phyloP scores from a whole-genome alignment of 2,888 invertebrate genomes.

The Phoenoteleia sp. region DNA sequence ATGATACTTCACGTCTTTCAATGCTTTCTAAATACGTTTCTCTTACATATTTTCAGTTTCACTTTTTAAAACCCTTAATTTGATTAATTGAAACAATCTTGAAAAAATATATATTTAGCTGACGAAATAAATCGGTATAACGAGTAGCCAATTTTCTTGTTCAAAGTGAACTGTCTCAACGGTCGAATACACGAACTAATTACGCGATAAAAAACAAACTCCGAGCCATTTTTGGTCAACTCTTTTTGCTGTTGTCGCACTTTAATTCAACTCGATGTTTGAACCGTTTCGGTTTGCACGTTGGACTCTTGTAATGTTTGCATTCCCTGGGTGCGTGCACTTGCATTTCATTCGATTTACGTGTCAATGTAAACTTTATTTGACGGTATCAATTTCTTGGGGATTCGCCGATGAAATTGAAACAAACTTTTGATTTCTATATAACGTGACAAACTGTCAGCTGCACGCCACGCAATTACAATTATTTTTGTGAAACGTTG shows the following conservation, averaged over 20 bases:
- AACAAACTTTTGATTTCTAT: slow-evolving; percentile 50
- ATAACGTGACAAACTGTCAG: slow-evolving; percentile 49
- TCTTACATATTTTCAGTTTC: too few species aligned
- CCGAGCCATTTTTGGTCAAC: slow-evolving; percentile 40
- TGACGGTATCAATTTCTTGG: slow-evolving; percentile 43
- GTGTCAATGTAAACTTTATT: slow-evolving; percentile 39
- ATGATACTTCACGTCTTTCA: too few species aligned
- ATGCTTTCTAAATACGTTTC: too few species aligned
- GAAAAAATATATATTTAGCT: background rate
- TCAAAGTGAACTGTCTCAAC: background rate
- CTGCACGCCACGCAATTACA: slow-evolving; percentile 38
- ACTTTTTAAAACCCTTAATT: too few species aligned
- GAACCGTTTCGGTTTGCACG: background rate
- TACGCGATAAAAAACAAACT: slow-evolving; percentile 23
- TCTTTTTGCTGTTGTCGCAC: slow-evolving; percentile 25
- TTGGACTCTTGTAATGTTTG: slow-evolving; percentile 27
- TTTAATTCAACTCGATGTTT: slow-evolving; percentile 20
- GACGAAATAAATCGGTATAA: slow-evolving; percentile 1
- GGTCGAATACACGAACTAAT: slow-evolving; percentile 21
- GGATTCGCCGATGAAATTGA: slow-evolving; percentile 34
- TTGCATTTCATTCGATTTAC: slow-evolving; percentile 36
- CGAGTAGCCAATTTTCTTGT: background rate
- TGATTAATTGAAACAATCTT: background rate
- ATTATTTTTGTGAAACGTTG: slow-evolving; percentile 30
- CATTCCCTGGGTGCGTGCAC: background rate